phyloP scores from a whole-genome alignment of 2,888 invertebrate genomes.

The Lepidonotus clava region DNA sequence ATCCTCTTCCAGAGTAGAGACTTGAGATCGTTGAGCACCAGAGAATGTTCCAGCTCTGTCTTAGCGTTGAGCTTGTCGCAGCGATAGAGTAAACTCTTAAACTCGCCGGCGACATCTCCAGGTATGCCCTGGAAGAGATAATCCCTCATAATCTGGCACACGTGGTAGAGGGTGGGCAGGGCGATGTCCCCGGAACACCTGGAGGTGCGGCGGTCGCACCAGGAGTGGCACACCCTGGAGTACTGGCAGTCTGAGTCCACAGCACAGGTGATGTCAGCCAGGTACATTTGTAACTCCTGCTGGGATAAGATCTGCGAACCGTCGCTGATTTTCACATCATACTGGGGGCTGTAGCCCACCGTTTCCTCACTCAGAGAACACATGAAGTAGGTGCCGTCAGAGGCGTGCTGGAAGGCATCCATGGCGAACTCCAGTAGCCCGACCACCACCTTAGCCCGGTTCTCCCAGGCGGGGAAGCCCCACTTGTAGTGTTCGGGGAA shows the following conservation, averaged over 20 bases:
- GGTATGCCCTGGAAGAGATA: slow-evolving; percentile 73
- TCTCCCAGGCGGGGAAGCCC: slow-evolving; percentile 71
- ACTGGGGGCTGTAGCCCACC: slow-evolving; percentile 69
- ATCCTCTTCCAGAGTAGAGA: slow-evolving; percentile 72
- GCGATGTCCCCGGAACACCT: slow-evolving; percentile 67
- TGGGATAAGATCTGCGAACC: slow-evolving; percentile 68
- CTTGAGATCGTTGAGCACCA: slow-evolving; percentile 70
- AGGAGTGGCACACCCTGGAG: slow-evolving; percentile 69
- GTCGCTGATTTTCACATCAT: slow-evolving; percentile 70
- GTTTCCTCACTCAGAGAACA: slow-evolving; percentile 70
- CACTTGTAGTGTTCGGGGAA: slow-evolving; percentile 68
- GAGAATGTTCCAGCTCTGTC: slow-evolving; percentile 69
- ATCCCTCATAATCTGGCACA: slow-evolving; percentile 72
- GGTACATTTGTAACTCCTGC: slow-evolving; percentile 62
- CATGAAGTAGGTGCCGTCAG: slow-evolving; percentile 71
- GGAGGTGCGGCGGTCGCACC: slow-evolving; percentile 66
- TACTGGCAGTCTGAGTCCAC: slow-evolving; percentile 69
- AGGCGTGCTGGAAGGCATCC: slow-evolving; percentile 69
- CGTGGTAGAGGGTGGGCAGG: slow-evolving; percentile 68
- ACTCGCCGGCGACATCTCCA: slow-evolving; percentile 62
- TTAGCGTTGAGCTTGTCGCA: slow-evolving; percentile 65
- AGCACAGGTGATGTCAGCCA: slow-evolving; percentile 67
- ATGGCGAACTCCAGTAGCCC: slow-evolving; percentile 73
- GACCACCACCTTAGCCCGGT: slow-evolving; percentile 71
- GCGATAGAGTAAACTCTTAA: slow-evolving; percentile 67